Evolutionary conservation across 2,113 vertebrate species (phyloP).

Genomic region (Penelope pileata): DNA sequence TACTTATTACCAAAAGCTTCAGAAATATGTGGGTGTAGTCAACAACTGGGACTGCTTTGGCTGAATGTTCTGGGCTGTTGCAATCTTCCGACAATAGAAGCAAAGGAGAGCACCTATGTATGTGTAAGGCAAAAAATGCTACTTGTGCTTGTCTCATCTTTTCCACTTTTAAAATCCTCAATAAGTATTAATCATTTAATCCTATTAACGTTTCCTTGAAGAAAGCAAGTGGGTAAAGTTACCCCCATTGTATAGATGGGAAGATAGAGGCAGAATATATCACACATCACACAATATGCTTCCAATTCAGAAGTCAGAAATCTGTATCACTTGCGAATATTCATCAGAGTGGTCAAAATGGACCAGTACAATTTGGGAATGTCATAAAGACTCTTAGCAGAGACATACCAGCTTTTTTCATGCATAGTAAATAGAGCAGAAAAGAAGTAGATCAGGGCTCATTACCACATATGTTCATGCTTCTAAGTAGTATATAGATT

Average conservation of each 20-base stretch:
- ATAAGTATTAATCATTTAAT: not conserved
- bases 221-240: not conserved
- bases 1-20: slow-evolving; percentile 41
- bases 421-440: not conserved
- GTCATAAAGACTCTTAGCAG: not conserved
- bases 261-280: not conserved
- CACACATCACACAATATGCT: not conserved
- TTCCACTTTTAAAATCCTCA: not conserved
- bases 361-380: not conserved
- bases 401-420: not conserved
- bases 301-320: not conserved
- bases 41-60: slow-evolving; percentile 41
- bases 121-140: not conserved
- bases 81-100: slow-evolving; percentile 25
- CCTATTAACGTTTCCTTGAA: not conserved
- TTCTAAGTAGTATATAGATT: not conserved
- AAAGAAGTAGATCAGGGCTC: not conserved
- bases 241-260: not conserved
- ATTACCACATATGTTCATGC: not conserved
- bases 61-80: not conserved
- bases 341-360: not conserved
- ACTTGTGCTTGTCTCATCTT: not conserved
- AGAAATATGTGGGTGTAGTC: slow-evolving; percentile 56
- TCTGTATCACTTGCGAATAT: not conserved
- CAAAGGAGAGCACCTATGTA: slow-evolving; percentile 21